Evolutionary conservation across 2,888 invertebrate species (phyloP), one percentile per base, ranked within the genome.

Genomic region (Gibbula magus): DNA sequence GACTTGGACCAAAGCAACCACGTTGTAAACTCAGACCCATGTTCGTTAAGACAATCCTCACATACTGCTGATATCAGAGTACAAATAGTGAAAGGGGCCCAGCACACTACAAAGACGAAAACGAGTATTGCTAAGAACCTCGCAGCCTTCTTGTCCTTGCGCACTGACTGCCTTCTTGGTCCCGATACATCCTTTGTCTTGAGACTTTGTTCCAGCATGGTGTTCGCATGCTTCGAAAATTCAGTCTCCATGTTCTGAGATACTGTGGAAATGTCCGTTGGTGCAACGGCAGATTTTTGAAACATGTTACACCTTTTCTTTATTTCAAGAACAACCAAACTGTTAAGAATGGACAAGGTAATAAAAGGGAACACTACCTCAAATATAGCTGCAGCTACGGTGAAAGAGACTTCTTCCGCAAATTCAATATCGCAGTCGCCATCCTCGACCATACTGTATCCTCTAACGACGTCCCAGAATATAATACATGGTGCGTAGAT

Each of bases 11-110:
- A 89, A 53, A 87, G 73, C 45, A 88, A 66, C 89, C 89, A 89
- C 56, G 82, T 87, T 32, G 97, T 96, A 93, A 98, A 97, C 96
- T 98, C 97, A 93, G 97, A 99, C 76, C 98, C 94, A 93, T 97
- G 96, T 90, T 96, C 95, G 93, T 98, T 98, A 86, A 97, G 96
- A 93, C 98, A 98, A 0, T 96, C 96, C 0, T 82, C 81, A 77
- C 87, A 88, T n/a, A 86, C 82, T 0, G 88, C 77, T 8, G 84
- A 79, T 0, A 86, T 75, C 8, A 89, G 80, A 2, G 88, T 88
- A 16, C 80, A 78, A 0, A 88, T 53, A 2, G 84, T 86, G 73
- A 88, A 89, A 2, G 89, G 89, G 1, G 84, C 79, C 89, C 89
- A 89, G 35, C 84, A 87, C 18, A 86, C 39, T 0, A 84, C 56